These are phyloP conservation scores for Pandion haliaetus DNA, from an alignment of 2,113 vertebrate species.

Conservation along the genomic window DNA sequence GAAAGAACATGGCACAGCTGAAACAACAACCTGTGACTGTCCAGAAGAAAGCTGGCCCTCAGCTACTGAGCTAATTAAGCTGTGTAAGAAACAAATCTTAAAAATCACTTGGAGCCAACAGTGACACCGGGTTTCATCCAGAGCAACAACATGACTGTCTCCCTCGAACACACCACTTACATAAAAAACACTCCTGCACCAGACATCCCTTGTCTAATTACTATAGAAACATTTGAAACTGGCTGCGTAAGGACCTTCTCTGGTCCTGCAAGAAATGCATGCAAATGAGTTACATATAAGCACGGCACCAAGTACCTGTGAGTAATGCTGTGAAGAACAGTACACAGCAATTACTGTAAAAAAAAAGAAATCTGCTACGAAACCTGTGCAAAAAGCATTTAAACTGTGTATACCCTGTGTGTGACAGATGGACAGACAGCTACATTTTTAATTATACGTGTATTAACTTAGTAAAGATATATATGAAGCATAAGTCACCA, in stretches of 20 bases:
- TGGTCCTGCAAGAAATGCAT: not conserved
- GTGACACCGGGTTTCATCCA: not conserved
- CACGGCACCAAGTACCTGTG: not conserved
- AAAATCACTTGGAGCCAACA: not conserved
- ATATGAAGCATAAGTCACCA: not conserved
- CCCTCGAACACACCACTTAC: not conserved
- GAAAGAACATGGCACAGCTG: not conserved
- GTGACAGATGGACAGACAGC: not conserved
- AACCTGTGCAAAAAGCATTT: not conserved
- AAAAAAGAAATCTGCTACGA: not conserved
- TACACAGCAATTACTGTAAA: not conserved
- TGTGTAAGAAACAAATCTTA: not conserved
- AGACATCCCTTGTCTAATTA: not conserved
- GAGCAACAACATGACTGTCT: not conserved
- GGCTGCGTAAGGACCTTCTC: not conserved
- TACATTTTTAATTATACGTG: not conserved
- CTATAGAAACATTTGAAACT: not conserved
- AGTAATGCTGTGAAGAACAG: not conserved
- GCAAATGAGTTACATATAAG: not conserved
- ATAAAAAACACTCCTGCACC: not conserved
- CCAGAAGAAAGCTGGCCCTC: not conserved
- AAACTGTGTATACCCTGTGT: not conserved
- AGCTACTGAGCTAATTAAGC: not conserved
- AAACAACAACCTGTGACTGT: not conserved
- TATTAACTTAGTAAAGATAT: not conserved